Base-by-base conservation (phyloP, 2,888 invertebrate genomes). In the Drosophila birchii region DNA sequence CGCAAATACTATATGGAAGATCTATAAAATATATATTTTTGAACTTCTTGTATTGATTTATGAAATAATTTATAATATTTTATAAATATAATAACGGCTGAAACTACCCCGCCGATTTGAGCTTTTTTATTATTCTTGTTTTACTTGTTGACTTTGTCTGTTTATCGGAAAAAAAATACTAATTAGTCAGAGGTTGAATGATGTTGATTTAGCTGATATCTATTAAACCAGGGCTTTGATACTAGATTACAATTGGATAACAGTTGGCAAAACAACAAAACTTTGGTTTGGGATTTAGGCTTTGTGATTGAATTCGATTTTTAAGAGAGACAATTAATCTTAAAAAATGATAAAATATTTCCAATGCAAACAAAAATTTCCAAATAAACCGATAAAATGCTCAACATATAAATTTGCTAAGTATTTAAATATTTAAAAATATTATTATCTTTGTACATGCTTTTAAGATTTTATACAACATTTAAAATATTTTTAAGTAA, bases 191-290 rank as follows among this genome's bases (percentile, higher is more conserved):
- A n/a, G n/a, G 12, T 11, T 29, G n/a, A 29, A 32, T 45, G 5
- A 12, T 58, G 38, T 32, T 63, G 63, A 23, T 36, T 38, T 32
- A 39, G 34, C 66, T 51, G 49, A 34, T 36, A 43, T 51, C 34
- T 43, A 34, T 36, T 18, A 41, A 49, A 49, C 7, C 34, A 34
- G 34, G 14, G 14, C 12, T 23, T 18, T 16, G 23, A n/a, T 45
- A 45, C 45, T 45, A 51, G 20, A 51, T 16, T 56, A 14, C 41
- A 39, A 9, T 18, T 20, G 11, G 44, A 69, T 45, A 69, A 39
- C 67, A 67, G 26, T 45, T 67, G 56, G 45, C 34, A 47, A 56
- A 57, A 68, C 47, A 68, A 57, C 45, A 70, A 47, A 70, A 41
- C 67, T 69, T 69, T 26, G 47, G 45, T 12, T 20, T 58, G 3